Base-by-base conservation (phyloP, 35 echinoderm and acorn worm species). In the Strongylocentrotus purpuratus region DNA sequence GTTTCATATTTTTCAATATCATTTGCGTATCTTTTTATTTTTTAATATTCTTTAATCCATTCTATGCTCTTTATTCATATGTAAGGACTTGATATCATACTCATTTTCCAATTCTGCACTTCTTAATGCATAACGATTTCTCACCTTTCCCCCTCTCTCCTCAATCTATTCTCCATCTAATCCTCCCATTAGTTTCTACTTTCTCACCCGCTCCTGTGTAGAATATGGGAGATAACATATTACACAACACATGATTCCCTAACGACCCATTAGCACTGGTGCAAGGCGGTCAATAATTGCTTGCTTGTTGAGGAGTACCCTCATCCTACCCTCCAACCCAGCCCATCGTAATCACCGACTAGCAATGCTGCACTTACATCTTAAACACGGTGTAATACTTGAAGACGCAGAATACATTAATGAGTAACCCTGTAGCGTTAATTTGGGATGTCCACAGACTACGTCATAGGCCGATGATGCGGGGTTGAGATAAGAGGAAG, bases 361-460 rank as follows among this genome's bases (percentile, higher is more conserved):
- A 89, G 9, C 87, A 89, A 11, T 89, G 87, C 3, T 15, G 33
- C 87, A 89, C 87, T 89, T 89, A 28, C 28, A n/a, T 78, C 65
- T n/a, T 22, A 33, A 7, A 89, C 25, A 46, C 45, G 20, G 87
- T 33, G 87, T 18, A 89, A 89, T 45, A 41, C 87, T 89, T 89
- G 15, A 41, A 31, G 87, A 89, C 20, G 20, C 12, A 89, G 33
- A 46, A 46, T 22, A 46, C 87, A 89, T 89, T 89, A 89, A 89
- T 89, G 87, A 89, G 45, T 89, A 89, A 89, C 87, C 87, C 87
- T 46, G 33, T 89, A 31, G 87, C 20, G 87, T 33, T 89, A 89
- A 89, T 89, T 89, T 89, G 45, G 87, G 65, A 78, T 78, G 65
- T 78, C 65, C 65, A 78, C 65, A 78, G 18, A n/a, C 65, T 78